phyloP scores from a whole-genome alignment of 2,888 invertebrate species.

The Macrophya annulata region DNA sequence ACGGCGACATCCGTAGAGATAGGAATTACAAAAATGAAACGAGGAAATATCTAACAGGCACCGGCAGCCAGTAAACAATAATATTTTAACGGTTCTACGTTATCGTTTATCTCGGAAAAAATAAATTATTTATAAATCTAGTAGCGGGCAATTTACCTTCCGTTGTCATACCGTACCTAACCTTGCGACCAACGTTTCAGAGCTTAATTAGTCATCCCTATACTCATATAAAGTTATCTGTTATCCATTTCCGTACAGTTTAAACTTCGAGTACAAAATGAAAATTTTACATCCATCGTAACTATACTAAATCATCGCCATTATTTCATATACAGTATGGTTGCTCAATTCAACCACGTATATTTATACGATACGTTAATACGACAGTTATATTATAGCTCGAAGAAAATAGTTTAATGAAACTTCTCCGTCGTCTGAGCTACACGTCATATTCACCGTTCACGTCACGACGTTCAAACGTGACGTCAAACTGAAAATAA shows the following conservation, averaged over 20 bases:
- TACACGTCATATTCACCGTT: conserved; percentile 14
- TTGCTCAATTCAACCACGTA: background rate
- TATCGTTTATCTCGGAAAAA: conserved; percentile 4
- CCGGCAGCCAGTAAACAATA: background rate
- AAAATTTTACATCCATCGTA: background rate
- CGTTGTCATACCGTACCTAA: no score
- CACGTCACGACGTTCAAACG: background rate
- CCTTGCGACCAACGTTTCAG: conserved; percentile 17
- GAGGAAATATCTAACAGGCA: background rate
- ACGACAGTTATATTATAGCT: background rate
- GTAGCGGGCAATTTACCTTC: background rate
- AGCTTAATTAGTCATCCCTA: conserved; percentile 20
- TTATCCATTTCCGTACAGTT: background rate
- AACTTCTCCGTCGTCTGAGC: background rate
- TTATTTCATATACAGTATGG: background rate
- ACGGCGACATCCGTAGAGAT: conserved; percentile 20
- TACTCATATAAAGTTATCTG: background rate
- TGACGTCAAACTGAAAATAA: conserved; percentile 33
- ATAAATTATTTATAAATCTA: background rate
- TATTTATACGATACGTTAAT: background rate
- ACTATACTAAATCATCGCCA: background rate
- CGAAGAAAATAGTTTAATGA: conserved; percentile 1
- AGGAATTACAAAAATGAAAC: conserved; percentile 39
- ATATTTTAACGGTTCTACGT: background rate
- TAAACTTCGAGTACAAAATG: background rate